Percentiles rank a stretch among this genome's conserved stretches.
Conservation (phyloP, 2,113 vertebrate species). For the Gobiocypris rarus region DNA sequence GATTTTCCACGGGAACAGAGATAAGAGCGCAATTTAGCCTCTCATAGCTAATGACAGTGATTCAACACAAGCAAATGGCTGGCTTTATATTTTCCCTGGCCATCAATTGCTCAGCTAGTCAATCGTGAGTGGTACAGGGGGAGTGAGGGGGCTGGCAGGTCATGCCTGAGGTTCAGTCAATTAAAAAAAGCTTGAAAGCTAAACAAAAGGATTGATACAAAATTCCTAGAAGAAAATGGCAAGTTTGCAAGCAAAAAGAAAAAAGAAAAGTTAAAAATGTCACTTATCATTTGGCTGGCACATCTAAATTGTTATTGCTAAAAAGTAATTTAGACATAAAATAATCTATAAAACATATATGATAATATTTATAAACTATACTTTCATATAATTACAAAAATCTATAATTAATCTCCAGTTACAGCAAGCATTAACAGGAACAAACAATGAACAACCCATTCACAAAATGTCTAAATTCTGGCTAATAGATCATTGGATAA, state of each 20-base stretch:
- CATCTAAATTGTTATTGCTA: not conserved
- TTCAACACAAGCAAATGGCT: slow-evolving; percentile 16
- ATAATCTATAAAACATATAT: not conserved
- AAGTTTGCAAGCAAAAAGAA: not conserved
- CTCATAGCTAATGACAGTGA: slow-evolving; percentile 16
- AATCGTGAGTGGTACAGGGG: not conserved
- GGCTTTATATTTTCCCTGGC: not conserved
- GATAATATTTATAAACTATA: too few species aligned
- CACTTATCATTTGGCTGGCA: too few species aligned
- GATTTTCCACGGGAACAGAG: slow-evolving; percentile 1
- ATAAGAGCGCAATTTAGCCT: slow-evolving; percentile 15
- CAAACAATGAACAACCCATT: too few species aligned
- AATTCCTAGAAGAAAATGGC: not conserved
- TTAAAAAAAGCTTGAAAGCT: not conserved
- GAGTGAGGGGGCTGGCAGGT: not conserved
- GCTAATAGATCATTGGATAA: too few species aligned
- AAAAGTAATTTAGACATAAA: not conserved
- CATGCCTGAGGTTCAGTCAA: not conserved
- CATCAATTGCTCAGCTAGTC: not conserved
- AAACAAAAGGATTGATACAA: not conserved
- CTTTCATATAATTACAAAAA: too few species aligned
- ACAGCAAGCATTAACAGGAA: too few species aligned
- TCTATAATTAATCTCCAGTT: too few species aligned
- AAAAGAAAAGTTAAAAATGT: too few species aligned
- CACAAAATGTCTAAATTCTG: too few species aligned